Evolutionary conservation across 1,140 invertebrate genomes (phyloP).

Genomic region (Heliconius nattereri): DNA sequence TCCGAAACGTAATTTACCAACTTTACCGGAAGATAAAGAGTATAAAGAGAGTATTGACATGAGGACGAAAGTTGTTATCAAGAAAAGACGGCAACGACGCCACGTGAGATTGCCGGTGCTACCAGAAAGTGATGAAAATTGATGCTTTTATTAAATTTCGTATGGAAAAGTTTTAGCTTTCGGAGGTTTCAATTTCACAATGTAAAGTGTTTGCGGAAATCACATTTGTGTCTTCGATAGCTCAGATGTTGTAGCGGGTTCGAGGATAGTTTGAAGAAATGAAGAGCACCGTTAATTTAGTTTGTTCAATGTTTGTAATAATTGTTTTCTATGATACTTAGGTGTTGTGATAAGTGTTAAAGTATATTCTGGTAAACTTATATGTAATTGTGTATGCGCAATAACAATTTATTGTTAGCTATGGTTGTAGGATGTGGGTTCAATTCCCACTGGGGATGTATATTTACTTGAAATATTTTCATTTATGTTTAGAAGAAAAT

Average conservation of each 20-base stretch:
- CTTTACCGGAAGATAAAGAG: constrained; percentile 72
- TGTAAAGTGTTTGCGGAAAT: constrained; percentile 1
- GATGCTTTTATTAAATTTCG: constrained; percentile 32
- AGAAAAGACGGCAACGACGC: constrained; percentile 56
- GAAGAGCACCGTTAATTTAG: background rate
- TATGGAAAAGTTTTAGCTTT: constrained; percentile 9
- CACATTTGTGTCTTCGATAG: background rate
- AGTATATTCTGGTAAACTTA: background rate
- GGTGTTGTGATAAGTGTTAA: constrained; percentile 2
- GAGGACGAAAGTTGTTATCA: constrained; percentile 52
- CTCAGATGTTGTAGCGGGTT: background rate
- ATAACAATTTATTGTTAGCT: background rate
- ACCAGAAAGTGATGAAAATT: constrained; percentile 68
- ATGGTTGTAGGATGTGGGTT: background rate
- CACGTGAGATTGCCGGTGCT: constrained; percentile 60
- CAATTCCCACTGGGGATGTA: background rate
- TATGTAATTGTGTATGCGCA: background rate
- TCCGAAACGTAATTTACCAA: constrained; percentile 58
- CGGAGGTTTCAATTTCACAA: background rate
- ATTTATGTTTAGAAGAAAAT: background rate
- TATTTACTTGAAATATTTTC: background rate
- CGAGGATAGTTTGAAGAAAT: background rate
- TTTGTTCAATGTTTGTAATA: constrained; percentile 6
- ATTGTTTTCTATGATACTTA: constrained; percentile 3
- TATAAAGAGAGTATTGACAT: constrained; percentile 57